Percentiles rank a stretch among this genome's conserved stretches.
These are phyloP conservation scores for Cardiocondyla obscurior DNA, from an alignment of 1,140 invertebrate genomes.

Conservation along the genomic window DNA sequence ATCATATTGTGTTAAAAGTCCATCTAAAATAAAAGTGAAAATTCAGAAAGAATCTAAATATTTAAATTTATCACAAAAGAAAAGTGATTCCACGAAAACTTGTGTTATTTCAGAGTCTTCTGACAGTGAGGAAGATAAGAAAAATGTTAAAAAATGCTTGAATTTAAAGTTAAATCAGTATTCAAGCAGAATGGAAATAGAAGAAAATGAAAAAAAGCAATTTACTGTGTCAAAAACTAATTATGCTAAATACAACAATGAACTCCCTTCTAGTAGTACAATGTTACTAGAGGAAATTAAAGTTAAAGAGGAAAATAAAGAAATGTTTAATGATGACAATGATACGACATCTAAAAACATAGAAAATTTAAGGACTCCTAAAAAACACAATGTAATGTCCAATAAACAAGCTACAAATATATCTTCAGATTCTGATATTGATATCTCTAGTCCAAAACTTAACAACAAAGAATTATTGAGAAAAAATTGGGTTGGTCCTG, in stretches of 20 bases:
- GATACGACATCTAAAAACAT: not conserved
- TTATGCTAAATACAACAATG: not conserved
- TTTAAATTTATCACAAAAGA: not conserved
- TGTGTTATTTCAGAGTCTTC: slow-evolving; percentile 37
- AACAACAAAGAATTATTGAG: not conserved
- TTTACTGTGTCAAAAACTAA: not conserved
- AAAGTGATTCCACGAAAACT: not conserved
- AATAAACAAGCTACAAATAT: slow-evolving; percentile 25
- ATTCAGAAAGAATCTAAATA: not conserved
- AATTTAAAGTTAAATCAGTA: slow-evolving; percentile 52
- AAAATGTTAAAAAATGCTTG: not conserved
- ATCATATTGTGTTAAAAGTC: slow-evolving; percentile 14
- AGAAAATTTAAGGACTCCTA: slow-evolving; percentile 2
- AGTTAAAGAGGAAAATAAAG: not conserved
- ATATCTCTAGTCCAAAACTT: slow-evolving; percentile 52
- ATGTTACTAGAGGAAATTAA: not conserved
- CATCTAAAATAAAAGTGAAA: not conserved
- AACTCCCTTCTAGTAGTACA: not conserved
- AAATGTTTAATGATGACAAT: not conserved
- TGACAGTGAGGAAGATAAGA: slow-evolving; percentile 57
- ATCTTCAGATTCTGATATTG: slow-evolving; percentile 63
- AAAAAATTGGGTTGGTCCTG: slow-evolving; percentile 64
- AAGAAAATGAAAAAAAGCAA: not conserved
- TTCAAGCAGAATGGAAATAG: not conserved
- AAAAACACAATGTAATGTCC: not conserved